Evolutionary conservation across 2,797 vertebrate species (phyloP).

Genomic region (Microctenopoma stevenorrisi): DNA sequence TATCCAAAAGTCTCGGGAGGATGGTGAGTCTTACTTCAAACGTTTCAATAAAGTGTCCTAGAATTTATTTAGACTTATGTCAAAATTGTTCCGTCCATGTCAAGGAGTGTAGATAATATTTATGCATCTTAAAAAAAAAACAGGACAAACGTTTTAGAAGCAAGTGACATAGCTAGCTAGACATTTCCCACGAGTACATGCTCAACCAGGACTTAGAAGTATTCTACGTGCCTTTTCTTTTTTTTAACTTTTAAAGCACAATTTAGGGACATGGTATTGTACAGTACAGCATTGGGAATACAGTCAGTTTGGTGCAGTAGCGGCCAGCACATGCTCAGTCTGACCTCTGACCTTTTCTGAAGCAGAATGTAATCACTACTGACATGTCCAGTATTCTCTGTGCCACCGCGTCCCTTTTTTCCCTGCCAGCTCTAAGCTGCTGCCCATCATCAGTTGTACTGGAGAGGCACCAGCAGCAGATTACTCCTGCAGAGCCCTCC

Average conservation of each 20-base stretch:
- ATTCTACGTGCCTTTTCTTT: no score
- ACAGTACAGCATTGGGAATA: conserved; percentile 35
- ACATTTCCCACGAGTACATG: no score
- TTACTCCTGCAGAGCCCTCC: conserved; percentile 27
- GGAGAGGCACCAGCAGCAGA: conserved; percentile 45
- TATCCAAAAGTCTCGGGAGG: conserved; percentile 95
- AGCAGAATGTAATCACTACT: conserved; percentile 66
- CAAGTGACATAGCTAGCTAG: no score
- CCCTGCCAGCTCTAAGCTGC: conserved; percentile 58
- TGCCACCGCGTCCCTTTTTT: conserved; percentile 45
- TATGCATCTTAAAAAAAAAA: background rate
- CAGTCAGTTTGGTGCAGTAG: conserved; percentile 38
- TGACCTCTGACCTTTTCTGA: conserved; percentile 65
- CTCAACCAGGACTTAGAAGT: no score
- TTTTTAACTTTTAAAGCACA: background rate
- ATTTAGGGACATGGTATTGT: conserved; percentile 21
- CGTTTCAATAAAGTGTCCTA: background rate
- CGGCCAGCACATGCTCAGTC: conserved; percentile 36
- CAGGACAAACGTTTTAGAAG: no score
- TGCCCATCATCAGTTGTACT: conserved; percentile 57
- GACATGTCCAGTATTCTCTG: conserved; percentile 65
- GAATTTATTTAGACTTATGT: conserved; percentile 13
- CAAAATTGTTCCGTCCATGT: background rate
- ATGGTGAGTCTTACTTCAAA: conserved; percentile 85
- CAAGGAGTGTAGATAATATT: background rate